Percentiles rank a stretch among this genome's conserved stretches.
These are phyloP conservation scores for Pterostichus madidus DNA, from an alignment of 2,888 invertebrate genomes.

Conservation along the genomic window DNA sequence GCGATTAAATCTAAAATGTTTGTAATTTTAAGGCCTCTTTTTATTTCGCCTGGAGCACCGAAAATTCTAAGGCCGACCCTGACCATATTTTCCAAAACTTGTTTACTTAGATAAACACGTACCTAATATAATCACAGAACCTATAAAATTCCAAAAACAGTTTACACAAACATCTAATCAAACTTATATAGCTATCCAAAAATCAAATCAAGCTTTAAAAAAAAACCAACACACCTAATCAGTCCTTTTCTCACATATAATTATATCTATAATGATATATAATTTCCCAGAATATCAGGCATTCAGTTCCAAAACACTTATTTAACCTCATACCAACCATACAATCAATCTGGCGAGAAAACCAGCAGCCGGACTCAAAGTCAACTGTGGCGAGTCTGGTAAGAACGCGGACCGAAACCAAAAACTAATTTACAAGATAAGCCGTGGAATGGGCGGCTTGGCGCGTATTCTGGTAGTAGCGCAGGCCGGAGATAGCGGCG, in stretches of 20 bases:
- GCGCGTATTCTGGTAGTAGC: conserved; percentile 49
- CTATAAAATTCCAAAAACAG: not conserved
- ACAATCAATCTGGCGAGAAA: too few species aligned
- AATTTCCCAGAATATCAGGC: conserved; percentile 6
- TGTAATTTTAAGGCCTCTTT: too few species aligned
- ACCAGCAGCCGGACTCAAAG: too few species aligned
- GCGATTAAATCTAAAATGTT: too few species aligned
- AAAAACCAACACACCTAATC: conserved; percentile 7
- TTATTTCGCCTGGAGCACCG: too few species aligned
- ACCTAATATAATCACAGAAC: too few species aligned
- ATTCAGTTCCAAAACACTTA: conserved; percentile 5
- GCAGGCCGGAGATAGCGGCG: conserved; percentile 7
- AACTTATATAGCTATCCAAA: not conserved
- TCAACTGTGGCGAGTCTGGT: too few species aligned
- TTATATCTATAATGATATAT: not conserved
- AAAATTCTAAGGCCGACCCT: too few species aligned
- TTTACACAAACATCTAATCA: not conserved
- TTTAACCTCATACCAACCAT: not conserved
- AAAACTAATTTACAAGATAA: conserved; percentile 53
- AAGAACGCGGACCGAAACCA: not conserved
- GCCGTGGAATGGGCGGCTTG: conserved; percentile 36
- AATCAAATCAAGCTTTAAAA: not conserved
- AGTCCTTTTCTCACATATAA: not conserved
- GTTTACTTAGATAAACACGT: too few species aligned
- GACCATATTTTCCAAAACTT: too few species aligned